These are phyloP conservation scores for Ptyas mucosa DNA, from an alignment of 2,113 vertebrate species.

Conservation along the genomic window DNA sequence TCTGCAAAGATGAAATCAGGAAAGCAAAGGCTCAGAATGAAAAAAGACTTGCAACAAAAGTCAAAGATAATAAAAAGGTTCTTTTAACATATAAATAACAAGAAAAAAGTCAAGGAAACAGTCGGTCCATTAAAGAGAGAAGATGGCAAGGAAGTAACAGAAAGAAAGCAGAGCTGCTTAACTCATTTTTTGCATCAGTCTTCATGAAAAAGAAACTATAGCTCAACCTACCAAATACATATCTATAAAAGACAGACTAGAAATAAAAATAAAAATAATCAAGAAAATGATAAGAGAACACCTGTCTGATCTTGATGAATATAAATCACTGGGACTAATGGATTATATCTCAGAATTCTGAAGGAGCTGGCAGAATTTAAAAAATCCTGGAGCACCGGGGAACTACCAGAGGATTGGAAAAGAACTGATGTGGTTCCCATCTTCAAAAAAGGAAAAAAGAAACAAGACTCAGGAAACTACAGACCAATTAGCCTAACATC, in stretches of 20 bases:
- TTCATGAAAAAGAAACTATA: no score
- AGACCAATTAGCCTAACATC: neutral
- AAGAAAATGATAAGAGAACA: neutral
- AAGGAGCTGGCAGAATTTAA: no score
- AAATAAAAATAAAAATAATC: neutral
- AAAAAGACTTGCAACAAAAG: neutral
- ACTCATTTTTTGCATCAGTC: no score
- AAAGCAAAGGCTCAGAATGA: neutral
- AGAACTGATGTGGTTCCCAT: no score
- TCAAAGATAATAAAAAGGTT: neutral
- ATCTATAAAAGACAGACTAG: neutral
- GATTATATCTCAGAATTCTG: neutral
- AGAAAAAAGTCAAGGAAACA: neutral
- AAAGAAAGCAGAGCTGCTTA: no score
- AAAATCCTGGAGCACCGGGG: neutral
- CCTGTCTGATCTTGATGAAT: no score
- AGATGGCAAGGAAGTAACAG: no score
- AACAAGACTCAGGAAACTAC: neutral
- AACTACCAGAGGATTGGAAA: no score
- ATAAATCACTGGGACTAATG: no score
- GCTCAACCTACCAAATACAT: no score
- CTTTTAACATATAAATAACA: neutral
- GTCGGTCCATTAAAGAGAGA: no score
- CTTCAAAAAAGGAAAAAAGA: neutral
- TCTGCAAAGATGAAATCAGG: neutral